Conservation (phyloP, 1,140 invertebrate species). For the Popillia japonica region DNA sequence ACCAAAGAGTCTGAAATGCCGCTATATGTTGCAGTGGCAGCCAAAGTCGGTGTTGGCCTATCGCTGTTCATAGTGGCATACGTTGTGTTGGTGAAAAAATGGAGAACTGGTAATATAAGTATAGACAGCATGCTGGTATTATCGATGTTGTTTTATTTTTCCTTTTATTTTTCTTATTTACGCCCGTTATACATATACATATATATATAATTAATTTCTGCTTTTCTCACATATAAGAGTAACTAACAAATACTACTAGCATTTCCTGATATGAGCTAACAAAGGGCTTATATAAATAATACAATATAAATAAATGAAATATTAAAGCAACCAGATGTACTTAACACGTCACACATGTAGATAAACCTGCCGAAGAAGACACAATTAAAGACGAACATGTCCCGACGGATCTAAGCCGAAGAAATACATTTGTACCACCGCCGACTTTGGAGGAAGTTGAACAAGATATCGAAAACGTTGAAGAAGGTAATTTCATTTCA, state of each 20-base stretch:
- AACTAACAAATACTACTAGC: constrained; percentile 17
- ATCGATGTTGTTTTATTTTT: constrained; percentile 25
- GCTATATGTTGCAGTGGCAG: constrained; percentile 75
- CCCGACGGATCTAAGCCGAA: constrained; percentile 55
- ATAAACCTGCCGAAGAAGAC: not conserved
- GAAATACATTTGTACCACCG: constrained; percentile 62
- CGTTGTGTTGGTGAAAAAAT: constrained; percentile 70
- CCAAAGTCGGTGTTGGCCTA: constrained; percentile 79
- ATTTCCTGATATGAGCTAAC: constrained; percentile 14
- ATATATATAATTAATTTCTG: no score
- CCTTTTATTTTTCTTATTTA: no score
- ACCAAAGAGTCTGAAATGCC: constrained; percentile 47
- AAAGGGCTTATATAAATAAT: no score
- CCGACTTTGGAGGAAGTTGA: constrained; percentile 59
- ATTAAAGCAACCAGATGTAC: not conserved
- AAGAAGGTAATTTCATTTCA: no score
- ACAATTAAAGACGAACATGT: constrained; percentile 34
- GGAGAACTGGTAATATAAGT: constrained; percentile 52
- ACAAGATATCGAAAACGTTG: constrained; percentile 48
- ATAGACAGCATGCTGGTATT: constrained; percentile 32
- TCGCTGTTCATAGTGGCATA: constrained; percentile 79
- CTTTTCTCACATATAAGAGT: no score
- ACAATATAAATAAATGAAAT: not conserved
- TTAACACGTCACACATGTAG: no score
- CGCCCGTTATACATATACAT: not conserved